phyloP scores from a whole-genome alignment of 2,888 invertebrate genomes.

The Eupeodes latifasciatus region DNA sequence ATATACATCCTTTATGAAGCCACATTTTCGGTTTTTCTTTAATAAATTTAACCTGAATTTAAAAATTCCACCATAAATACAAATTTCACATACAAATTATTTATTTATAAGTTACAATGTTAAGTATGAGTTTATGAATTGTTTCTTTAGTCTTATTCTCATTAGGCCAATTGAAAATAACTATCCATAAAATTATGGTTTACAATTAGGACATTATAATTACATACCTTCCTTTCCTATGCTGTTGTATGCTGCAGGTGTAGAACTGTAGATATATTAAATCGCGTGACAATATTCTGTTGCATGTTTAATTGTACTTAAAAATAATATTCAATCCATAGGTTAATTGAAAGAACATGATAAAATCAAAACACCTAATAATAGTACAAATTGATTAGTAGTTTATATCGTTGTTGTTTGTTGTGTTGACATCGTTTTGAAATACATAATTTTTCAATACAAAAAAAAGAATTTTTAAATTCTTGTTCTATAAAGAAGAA shows the following conservation, averaged over 20 bases:
- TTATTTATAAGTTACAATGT: too few relatives aligned
- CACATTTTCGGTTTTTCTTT: too few relatives aligned
- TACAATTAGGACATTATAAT: neutral
- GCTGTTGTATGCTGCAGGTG: too few relatives aligned
- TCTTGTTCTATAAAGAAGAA: too few relatives aligned
- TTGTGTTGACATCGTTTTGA: neutral
- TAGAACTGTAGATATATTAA: neutral
- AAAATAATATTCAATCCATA: conserved; percentile 14
- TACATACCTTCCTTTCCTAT: neutral
- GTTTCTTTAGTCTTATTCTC: neutral
- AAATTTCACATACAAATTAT: too few relatives aligned
- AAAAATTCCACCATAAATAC: too few relatives aligned
- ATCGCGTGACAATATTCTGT: conserved; percentile 7
- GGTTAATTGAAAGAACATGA: conserved; percentile 22
- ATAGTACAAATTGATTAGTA: conserved; percentile 18
- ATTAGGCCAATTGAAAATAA: conserved; percentile 3
- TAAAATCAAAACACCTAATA: conserved; percentile 36
- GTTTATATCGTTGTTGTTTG: too few relatives aligned
- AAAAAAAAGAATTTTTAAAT: neutral
- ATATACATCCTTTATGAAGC: too few relatives aligned
- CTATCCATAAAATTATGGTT: neutral
- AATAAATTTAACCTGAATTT: too few relatives aligned
- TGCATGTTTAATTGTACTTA: conserved; percentile 32
- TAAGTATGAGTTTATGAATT: neutral
- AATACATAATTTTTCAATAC: neutral